phyloP scores from a whole-genome alignment of 1,140 invertebrate species.

The Mizuhopecten yessoensis region DNA sequence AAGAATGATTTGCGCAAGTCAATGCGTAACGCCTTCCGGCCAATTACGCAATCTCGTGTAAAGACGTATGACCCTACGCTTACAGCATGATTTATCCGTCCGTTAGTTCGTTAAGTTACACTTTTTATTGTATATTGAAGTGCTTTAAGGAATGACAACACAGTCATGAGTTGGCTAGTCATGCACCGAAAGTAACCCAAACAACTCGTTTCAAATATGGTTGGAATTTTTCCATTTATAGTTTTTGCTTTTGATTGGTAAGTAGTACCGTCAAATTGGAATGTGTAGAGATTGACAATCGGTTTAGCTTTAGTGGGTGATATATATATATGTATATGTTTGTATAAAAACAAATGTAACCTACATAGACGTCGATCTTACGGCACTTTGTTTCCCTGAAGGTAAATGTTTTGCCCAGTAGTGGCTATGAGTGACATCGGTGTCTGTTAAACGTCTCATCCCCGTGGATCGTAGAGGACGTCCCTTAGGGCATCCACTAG shows the following conservation, averaged over 20 bases:
- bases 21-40: slow-evolving; percentile 11
- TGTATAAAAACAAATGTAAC: neutral
- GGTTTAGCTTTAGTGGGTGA: neutral
- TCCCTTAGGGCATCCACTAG: neutral
- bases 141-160: neutral
- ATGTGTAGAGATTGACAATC: slow-evolving; percentile 5
- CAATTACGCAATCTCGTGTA: neutral
- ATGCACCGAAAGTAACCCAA: neutral
- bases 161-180: neutral
- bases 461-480: neutral
- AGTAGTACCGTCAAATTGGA: neutral
- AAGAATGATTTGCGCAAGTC: neutral
- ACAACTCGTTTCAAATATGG: neutral
- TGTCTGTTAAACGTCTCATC: neutral
- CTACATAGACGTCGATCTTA: neutral
- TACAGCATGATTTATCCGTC: neutral
- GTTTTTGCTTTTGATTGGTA: neutral
- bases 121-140: neutral
- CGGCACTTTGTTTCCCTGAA: neutral
- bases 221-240: neutral
- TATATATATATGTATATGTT: neutral
- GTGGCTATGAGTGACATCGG: neutral
- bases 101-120: neutral
- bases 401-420: neutral
- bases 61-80: neutral